Conservation (phyloP, 2,888 invertebrate genomes). For the Cordylochernes scorpioides region DNA sequence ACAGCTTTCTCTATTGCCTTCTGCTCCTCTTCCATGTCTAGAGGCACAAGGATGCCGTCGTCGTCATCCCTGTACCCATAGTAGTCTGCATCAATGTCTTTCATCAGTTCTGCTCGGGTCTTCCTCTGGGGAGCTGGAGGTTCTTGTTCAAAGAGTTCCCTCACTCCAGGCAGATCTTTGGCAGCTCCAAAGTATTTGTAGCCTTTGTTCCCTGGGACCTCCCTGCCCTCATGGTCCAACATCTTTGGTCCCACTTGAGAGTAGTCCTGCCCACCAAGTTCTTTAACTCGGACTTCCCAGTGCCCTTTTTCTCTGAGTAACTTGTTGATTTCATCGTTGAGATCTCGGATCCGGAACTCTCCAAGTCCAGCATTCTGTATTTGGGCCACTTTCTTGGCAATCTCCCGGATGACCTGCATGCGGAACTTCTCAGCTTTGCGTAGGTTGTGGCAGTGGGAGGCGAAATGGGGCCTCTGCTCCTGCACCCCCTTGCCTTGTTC, state of each 20-base stretch:
- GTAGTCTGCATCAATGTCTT: slow-evolving; percentile 92
- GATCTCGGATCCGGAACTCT: slow-evolving; percentile 83
- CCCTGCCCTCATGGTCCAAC: slow-evolving; percentile 74
- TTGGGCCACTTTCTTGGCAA: slow-evolving; percentile 91
- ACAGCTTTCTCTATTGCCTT: slow-evolving; percentile 34
- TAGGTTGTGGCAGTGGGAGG: slow-evolving; percentile 75
- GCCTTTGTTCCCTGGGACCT: slow-evolving; percentile 88
- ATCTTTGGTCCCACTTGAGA: slow-evolving; percentile 59
- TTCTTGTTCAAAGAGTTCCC: slow-evolving; percentile 88
- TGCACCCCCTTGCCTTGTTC: slow-evolving; percentile 31
- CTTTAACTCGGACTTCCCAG: slow-evolving; percentile 89
- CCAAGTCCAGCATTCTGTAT: slow-evolving; percentile 99
- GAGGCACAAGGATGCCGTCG: slow-evolving; percentile 68
- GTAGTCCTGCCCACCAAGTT: slow-evolving; percentile 69
- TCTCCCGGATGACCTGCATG: slow-evolving; percentile 81
- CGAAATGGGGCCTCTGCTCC: slow-evolving; percentile 68
- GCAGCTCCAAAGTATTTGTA: slow-evolving; percentile 94
- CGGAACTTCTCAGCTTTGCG: slow-evolving; percentile 86
- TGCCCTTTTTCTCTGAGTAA: slow-evolving; percentile 76
- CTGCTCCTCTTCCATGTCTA: slow-evolving; percentile 54
- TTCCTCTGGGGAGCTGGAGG: slow-evolving; percentile 66
- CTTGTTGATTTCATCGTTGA: slow-evolving; percentile 99
- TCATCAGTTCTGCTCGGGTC: slow-evolving; percentile 85
- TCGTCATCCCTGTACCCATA: slow-evolving; percentile 97
- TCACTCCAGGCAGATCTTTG: slow-evolving; percentile 85